A percentile compares a stretch with the other conserved stretches of the same genome.
Evolutionary conservation across 1,140 invertebrate genomes (phyloP).

Genomic region (Ephestia elutella): DNA sequence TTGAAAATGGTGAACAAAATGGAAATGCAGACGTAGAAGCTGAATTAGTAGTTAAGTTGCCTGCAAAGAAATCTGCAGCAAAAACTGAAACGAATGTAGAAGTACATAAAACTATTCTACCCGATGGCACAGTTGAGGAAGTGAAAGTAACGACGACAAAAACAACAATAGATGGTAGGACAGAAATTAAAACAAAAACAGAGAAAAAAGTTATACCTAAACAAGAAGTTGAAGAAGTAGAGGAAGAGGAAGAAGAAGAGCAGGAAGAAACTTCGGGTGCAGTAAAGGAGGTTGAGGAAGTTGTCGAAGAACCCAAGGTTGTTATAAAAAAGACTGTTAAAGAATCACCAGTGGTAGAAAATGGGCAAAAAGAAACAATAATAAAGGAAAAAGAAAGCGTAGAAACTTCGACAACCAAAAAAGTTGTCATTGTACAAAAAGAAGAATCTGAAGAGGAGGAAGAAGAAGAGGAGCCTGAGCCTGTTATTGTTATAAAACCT

Average conservation of each 20-base stretch:
- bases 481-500: constrained; percentile 19
- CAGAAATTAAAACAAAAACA: constrained; percentile 56
- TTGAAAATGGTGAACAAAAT: constrained; percentile 42
- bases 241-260: constrained; percentile 33
- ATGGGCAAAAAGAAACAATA: constrained; percentile 19
- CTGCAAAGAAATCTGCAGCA: constrained; percentile 55
- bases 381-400: constrained; percentile 30
- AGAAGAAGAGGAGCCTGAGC: constrained; percentile 28
- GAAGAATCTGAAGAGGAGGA: constrained; percentile 31
- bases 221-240: constrained; percentile 37
- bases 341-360: constrained; percentile 22
- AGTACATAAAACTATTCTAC: constrained; percentile 53
- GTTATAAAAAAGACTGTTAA: constrained; percentile 27
- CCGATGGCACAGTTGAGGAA: constrained; percentile 60
- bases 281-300: constrained; percentile 21
- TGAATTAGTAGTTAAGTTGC: constrained; percentile 51
- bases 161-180: constrained; percentile 60
- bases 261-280: constrained; percentile 30
- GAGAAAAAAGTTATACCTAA: constrained; percentile 57
- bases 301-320: constrained; percentile 32
- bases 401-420: constrained; percentile 33
- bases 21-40: constrained; percentile 46
- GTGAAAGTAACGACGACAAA: constrained; percentile 61
- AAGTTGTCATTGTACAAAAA: constrained; percentile 32
- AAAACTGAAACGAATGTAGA: constrained; percentile 66